Base-by-base conservation (phyloP, 2,888 invertebrate genomes). In the Petrophora chlorosata region DNA sequence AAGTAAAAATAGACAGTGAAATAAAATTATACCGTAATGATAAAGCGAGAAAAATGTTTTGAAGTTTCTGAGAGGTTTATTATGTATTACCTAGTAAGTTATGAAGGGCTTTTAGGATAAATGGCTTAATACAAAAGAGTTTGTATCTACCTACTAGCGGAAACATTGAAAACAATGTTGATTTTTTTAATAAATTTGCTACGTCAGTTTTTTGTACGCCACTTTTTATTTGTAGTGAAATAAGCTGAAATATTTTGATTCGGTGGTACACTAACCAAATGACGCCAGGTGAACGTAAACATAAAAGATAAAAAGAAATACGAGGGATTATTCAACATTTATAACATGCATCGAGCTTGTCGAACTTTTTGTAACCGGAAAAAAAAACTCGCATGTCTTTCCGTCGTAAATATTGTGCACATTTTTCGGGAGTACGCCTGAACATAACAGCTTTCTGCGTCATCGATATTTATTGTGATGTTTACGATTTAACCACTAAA, bases 401-500 rank as follows among this genome's bases (percentile, higher is more conserved):
- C 69, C 69, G 55, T 79, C 81, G 75, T 86, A 84, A 83, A 85
- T 56, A 49, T 79, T 76, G 80, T 78, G 69, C 76, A 79, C 78
- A 82, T 83, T 83, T 49, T 85, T 84, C 74, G 82, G 80, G 72
- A 79, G 79, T 82, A 79, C 63, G 83, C 76, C 82, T 82, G 82
- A 75, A 79, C 74, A 77, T 82, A 83, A 85, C 82, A 76, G 82
- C 75, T 72, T 84, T 84, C 80, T 82, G 76, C 73, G 74, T 82
- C 82, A 85, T 85, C 85, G 85, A 85, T 85, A 85, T 86, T 85
- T 85, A 86, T 84, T 76, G 78, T 76, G 70, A 77, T 82, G 76
- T 84, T 84, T 83, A 84, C 80, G 82, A 79, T 76, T 79, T 69
- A 64, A 73, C 77, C 72, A 76, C 79, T 78, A 76, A 76, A 70